Percentiles rank a stretch among this genome's conserved stretches.
phyloP scores from a whole-genome alignment of 2,888 invertebrate genomes.

The Beris morrisii region DNA sequence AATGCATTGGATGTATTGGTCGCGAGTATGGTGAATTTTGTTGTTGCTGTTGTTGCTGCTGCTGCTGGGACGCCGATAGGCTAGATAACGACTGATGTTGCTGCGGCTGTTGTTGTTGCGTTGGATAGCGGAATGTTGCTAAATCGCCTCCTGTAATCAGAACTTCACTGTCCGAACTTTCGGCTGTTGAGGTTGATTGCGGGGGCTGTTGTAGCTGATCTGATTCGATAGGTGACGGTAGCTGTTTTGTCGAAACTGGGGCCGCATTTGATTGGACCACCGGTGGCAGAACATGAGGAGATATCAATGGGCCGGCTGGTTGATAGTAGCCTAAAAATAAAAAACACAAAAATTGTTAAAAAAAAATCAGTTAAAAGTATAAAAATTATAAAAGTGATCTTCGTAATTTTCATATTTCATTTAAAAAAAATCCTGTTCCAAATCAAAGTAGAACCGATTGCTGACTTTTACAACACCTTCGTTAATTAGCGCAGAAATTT shows the following conservation, averaged over 20 bases:
- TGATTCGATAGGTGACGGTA: slow-evolving; percentile 58
- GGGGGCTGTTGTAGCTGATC: slow-evolving; percentile 46
- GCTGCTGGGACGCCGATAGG: slow-evolving; percentile 35
- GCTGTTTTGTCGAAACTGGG: slow-evolving; percentile 41
- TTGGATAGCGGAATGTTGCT: slow-evolving; percentile 49
- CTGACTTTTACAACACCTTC: no score
- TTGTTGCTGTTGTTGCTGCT: slow-evolving; percentile 41
- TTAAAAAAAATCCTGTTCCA: no score
- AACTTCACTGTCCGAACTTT: slow-evolving; percentile 47
- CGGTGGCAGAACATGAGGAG: slow-evolving; percentile 63
- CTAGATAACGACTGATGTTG: slow-evolving; percentile 32
- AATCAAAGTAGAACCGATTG: no score
- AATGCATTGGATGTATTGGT: slow-evolving; percentile 57
- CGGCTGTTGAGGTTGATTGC: slow-evolving; percentile 50
- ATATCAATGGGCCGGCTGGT: slow-evolving; percentile 88
- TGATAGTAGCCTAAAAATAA: slow-evolving; percentile 78
- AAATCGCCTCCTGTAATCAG: slow-evolving; percentile 50
- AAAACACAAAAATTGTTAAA: no score
- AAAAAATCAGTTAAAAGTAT: no score
- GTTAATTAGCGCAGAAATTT: no score
- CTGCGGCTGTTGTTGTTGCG: slow-evolving; percentile 39
- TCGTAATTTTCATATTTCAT: no score
- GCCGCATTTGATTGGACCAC: slow-evolving; percentile 50
- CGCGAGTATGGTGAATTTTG: slow-evolving; percentile 50
- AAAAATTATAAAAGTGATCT: no score